Evolutionary conservation across 2,113 vertebrate species (phyloP), one percentile per base, ranked within the genome.

Genomic region (Diphyllodes magnificus): DNA sequence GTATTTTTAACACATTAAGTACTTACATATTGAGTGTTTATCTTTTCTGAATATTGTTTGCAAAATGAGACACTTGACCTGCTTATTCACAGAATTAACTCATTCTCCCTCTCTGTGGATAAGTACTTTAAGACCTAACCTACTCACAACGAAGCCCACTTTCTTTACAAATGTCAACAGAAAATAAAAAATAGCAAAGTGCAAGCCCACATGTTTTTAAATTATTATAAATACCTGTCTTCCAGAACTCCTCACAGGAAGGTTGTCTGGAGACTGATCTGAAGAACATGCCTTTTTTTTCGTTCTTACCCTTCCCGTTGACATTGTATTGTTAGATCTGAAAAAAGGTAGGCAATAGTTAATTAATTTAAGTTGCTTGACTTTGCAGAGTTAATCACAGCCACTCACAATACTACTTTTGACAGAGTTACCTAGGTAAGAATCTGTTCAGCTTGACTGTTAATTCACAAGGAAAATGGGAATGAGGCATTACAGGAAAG

Each of bases 201-300:
- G 66, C 4, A 11, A 88, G 35, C 10, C 21, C 39, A 21, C 0
- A 2, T n/a, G 35, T 5, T 75, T 80, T 77, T 37, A 56, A 90
- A 61, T 71, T 39, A 51, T 59, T 63, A 47, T 86, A 40, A 75
- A 94, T 99, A 97, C 98, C 98, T 99, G 99, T 96, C 99, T 98
- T 30, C 98, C 99, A n/a, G 98, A 99, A 88, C 99, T 98, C 84
- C 99, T 98, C 91, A 98, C 88, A 77, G 98, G 98, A 97, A 99
- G 98, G 65, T 80, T 98, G 77, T 99, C 99, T 25, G 97, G 72
- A 79, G 98, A 98, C 18, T 98, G 97, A 47, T 99, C 99, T 75
- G 98, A 97, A 69, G 97, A 93, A 49, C 87, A 93, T 39, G 97
- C 92, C 96, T 98, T 98, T 97, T 99, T 99, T 97, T 98, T 99